phyloP scores from a whole-genome alignment of 2,797 vertebrate species.

The Myoxocephalus aenaeus region DNA sequence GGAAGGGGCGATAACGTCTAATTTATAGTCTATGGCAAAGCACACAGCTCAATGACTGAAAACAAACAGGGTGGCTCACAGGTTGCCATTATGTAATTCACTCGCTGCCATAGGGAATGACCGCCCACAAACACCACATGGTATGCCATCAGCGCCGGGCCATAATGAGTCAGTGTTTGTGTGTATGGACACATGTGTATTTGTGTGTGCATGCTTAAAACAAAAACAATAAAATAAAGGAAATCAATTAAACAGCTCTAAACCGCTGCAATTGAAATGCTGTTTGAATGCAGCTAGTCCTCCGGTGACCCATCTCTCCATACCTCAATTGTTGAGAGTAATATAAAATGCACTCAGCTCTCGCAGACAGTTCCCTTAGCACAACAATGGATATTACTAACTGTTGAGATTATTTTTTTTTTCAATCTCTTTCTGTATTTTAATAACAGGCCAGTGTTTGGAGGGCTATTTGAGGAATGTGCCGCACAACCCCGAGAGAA shows the following conservation, averaged over 20 bases:
- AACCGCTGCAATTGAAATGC: neutral
- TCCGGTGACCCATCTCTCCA: constrained; percentile 15
- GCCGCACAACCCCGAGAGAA: constrained; percentile 26
- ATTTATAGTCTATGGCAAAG: constrained; percentile 43
- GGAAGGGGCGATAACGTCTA: constrained; percentile 39
- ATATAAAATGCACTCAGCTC: constrained; percentile 33
- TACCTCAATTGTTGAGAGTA: constrained; percentile 11
- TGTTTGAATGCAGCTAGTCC: constrained; percentile 9
- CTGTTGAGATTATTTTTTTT: constrained; percentile 21
- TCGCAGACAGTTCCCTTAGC: constrained; percentile 18
- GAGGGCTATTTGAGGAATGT: constrained; percentile 21
- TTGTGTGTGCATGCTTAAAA: neutral
- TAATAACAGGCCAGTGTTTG: constrained; percentile 54
- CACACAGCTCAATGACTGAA: constrained; percentile 54
- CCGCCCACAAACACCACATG: constrained; percentile 62
- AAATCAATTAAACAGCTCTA: constrained; percentile 16
- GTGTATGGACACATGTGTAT: constrained; percentile 10
- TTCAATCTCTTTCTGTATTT: constrained; percentile 40
- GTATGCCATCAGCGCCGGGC: constrained; percentile 19
- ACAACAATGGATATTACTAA: constrained; percentile 40
- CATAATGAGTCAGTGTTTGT: constrained; percentile 45
- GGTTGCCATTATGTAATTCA: constrained; percentile 69
- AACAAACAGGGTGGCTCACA: constrained; percentile 66
- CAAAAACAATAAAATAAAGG: neutral
- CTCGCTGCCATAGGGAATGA: constrained; percentile 62